Evolutionary conservation across 1,140 invertebrate genomes (phyloP), one percentile per base, ranked within the genome.

Genomic region (Agraylea sexmaculata): DNA sequence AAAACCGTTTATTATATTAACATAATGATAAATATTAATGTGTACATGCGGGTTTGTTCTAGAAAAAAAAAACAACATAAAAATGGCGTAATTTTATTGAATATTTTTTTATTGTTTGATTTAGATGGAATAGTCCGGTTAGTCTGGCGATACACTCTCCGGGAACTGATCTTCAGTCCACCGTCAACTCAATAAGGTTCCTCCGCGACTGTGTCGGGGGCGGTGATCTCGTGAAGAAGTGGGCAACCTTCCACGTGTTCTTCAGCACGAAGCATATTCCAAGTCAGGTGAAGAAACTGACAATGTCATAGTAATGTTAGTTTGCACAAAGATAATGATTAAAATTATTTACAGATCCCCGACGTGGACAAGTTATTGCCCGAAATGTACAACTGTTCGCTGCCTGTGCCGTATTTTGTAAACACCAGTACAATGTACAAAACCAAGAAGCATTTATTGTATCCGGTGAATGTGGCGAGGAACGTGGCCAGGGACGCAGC

Each of bases 391-490:
- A 85, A 87, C 53, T 87, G 83, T 53, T 69, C 77, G 2, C 49
- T 68, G 5, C 68, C 70, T 1, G 66, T 80, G 0, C 82, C 83
- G 0, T 87, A 80, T 68, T 54, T 68, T 2, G 82, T 81, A 48
- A 54, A 66, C n/a, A 62, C 66, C 0, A 54, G 49, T 5, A 69
- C 73, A 27, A 75, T 86, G 48, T 89, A 85, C 59, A 87, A 85
- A 58, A 74, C 71, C 13, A 73, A 81, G 37, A 85, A 82, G 55
- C 84, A 78, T 51, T 63, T 90, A 1, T 57, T 87, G 1, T 92
- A 91, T 57, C 87, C 87, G 0, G 83, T 92, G 10, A 90, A 92
- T 55, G 82, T 90, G 1, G 86, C 82, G 0, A 64, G 87, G 7
- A 91, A 92, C 55, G 73, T 91, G 10, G 87, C 87, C 0, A 68